Percentiles rank a stretch among this genome's conserved stretches.
These are phyloP conservation scores for Caenorhabditis sp. DNA, from an alignment of 2,888 invertebrate species.

Conservation along the genomic window DNA sequence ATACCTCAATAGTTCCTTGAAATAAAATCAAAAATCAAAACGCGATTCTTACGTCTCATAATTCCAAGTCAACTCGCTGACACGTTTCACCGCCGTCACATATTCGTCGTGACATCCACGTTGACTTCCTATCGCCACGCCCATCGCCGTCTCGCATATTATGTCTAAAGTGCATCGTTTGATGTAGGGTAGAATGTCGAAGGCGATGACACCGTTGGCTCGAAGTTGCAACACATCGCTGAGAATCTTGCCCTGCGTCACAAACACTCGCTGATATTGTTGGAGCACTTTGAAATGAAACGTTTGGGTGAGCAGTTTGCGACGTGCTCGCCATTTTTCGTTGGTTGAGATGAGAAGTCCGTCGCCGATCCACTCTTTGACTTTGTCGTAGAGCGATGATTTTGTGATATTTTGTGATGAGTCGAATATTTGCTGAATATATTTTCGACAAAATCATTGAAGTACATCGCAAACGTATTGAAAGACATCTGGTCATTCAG, in stretches of 20 bases:
- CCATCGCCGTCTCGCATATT: constrained; percentile 69
- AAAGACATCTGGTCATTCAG: no score
- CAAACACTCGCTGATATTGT: constrained; percentile 70
- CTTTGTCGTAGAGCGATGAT: constrained; percentile 71
- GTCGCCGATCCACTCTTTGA: constrained; percentile 73
- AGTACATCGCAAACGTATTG: no score
- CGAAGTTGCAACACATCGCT: constrained; percentile 69
- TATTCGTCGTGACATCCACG: constrained; percentile 55
- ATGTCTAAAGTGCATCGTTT: constrained; percentile 74
- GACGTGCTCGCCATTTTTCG: constrained; percentile 72
- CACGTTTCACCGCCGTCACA: constrained; percentile 52
- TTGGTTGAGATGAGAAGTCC: constrained; percentile 74
- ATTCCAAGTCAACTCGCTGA: constrained; percentile 55
- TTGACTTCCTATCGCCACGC: constrained; percentile 58
- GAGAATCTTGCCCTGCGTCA: constrained; percentile 55
- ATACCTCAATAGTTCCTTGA: no score
- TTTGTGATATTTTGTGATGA: constrained; percentile 70
- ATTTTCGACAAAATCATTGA: no score
- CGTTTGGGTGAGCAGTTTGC: constrained; percentile 74
- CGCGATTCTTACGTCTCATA: constrained; percentile 48
- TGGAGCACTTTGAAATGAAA: constrained; percentile 74
- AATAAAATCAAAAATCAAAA: no score
- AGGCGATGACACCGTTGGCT: constrained; percentile 57
- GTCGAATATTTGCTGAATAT: constrained; percentile 50
- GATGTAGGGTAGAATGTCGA: constrained; percentile 74